Base-by-base conservation (phyloP, 2,888 invertebrate species). In the Sepiola atlantica region DNA sequence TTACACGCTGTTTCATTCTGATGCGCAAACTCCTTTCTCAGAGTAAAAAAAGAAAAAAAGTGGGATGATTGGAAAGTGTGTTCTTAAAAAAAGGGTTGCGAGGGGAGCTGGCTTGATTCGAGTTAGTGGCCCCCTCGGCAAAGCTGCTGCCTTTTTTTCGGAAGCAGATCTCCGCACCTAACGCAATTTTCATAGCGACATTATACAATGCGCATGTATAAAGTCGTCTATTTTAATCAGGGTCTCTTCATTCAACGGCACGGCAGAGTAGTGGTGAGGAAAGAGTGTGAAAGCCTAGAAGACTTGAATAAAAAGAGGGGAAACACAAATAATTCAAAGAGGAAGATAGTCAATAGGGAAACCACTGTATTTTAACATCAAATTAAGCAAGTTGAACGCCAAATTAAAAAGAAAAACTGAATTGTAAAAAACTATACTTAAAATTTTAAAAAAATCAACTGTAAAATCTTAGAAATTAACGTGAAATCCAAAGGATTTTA, bases 211-310 rank as follows among this genome's bases (percentile, higher is more conserved):
- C 77, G 32, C 77, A 77, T 45, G 8, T 45, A 45, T 77, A 77
- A 77, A 77, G 77, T 77, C 77, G n/a, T 77, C n/a, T n/a, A 77
- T 77, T 77, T 77, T 77, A 77, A 77, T 77, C n/a, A 77, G 77
- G 77, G 77, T 77, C 77, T 32, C 77, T 77, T 77, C 77, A 77
- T 77, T 77, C 77, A 16, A n/a, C 6, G 32, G 77, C 77, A 77
- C 77, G 77, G 77, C 21, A 14, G 45, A 45, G n/a, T 12, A 14
- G n/a, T n/a, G 77, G n/a, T 32, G 18, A 16, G 0, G 12, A n/a
- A 16, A n/a, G n/a, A 14, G 77, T 32, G 2, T n/a, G 2, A 77
- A n/a, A n/a, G 77, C n/a, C 14, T 12, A 14, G 45, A 45, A 45
- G 45, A 45, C 45, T 45, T 45, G 8, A 77, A 77, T n/a, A 3